These are phyloP conservation scores for Piprites chloris DNA, from an alignment of 2,113 vertebrate genomes.

Conservation along the genomic window DNA sequence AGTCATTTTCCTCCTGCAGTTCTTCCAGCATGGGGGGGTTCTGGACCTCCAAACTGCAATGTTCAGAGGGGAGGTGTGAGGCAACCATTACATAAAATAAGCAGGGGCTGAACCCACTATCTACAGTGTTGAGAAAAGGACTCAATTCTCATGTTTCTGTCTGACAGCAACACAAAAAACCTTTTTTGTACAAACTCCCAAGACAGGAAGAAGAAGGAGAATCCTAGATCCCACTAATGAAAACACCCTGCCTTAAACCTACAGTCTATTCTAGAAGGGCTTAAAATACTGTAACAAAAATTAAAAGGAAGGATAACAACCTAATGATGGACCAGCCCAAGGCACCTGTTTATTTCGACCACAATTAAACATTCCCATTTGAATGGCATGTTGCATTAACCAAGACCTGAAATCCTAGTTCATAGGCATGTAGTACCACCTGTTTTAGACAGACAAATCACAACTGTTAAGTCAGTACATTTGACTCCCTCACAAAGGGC, in stretches of 20 bases:
- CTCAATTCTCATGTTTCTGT: neutral
- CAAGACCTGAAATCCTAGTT: neutral
- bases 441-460: neutral
- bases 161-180: neutral
- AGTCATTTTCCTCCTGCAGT: neutral
- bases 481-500: neutral
- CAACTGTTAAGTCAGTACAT: neutral
- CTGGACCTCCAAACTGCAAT: neutral
- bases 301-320: neutral
- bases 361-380: neutral
- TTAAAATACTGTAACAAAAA: neutral
- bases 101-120: neutral
- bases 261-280: neutral
- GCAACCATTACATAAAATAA: neutral
- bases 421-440: neutral
- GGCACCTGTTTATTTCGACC: slow-evolving; percentile 43
- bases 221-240: neutral
- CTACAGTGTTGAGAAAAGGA: neutral
- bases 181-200: neutral
- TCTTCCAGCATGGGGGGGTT: neutral
- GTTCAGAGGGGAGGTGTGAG: neutral
- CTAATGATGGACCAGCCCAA: slow-evolving; percentile 17
- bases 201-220: neutral
- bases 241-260: neutral
- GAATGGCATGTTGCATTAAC: neutral